phyloP scores from a whole-genome alignment of 2,797 vertebrate genomes.

The Merluccius polli region DNA sequence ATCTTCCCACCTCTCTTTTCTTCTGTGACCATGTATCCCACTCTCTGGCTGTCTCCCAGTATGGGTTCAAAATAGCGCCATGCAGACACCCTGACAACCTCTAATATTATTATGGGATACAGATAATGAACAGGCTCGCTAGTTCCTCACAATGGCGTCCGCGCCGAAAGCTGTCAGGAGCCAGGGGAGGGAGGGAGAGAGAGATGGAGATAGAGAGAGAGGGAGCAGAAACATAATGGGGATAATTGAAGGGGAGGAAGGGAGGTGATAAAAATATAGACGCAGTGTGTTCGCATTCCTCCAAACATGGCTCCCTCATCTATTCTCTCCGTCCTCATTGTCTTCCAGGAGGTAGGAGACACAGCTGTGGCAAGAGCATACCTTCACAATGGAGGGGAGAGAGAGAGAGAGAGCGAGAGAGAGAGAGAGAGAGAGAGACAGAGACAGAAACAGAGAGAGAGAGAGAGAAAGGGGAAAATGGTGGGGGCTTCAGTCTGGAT shows the following conservation, averaged over 20 bases:
- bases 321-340: constrained; percentile 17
- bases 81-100: constrained; percentile 53
- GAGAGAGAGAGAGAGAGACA: background rate
- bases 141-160: constrained; percentile 43
- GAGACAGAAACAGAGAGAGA: background rate
- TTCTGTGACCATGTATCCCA: constrained; percentile 23
- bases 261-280: constrained; percentile 38
- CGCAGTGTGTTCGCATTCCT: constrained; percentile 20
- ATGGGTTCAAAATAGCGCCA: constrained; percentile 51
- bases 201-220: constrained; percentile 25
- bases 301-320: constrained; percentile 15
- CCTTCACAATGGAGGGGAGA: constrained; percentile 34
- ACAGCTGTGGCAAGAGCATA: constrained; percentile 29
- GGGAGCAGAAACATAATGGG: constrained; percentile 9
- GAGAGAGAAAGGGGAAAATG: background rate
- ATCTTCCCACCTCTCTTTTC: constrained; percentile 3
- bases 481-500: constrained; percentile 19
- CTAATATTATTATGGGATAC: constrained; percentile 50
- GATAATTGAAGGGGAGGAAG: constrained; percentile 20
- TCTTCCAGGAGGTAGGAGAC: constrained; percentile 33
- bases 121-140: constrained; percentile 57
- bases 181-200: constrained; percentile 32
- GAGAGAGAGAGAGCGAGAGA: background rate
- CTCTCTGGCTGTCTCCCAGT: constrained; percentile 27
- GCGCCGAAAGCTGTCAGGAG: constrained; percentile 29